Conservation (phyloP, 2,888 invertebrate genomes). For the Agrochola macilenta region DNA sequence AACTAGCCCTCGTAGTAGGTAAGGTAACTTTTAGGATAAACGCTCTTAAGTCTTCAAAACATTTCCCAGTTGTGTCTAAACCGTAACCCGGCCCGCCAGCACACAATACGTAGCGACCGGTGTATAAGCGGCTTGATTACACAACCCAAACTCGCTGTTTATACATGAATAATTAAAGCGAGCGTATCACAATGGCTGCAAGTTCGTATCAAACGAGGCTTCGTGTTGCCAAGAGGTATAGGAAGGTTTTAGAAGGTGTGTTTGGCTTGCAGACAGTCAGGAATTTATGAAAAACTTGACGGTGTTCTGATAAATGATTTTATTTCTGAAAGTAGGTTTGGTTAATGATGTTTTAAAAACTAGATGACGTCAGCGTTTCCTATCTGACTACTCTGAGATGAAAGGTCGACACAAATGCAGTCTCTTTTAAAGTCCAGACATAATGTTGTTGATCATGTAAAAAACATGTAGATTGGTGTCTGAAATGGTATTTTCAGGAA, state of each 20-base stretch:
- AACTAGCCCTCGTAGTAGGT: no score
- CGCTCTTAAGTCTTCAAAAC: background rate
- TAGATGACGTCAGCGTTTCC: no score
- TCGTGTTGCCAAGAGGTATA: conserved; percentile 1
- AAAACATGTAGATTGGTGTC: no score
- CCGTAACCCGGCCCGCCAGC: background rate
- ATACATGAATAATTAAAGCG: conserved; percentile 75
- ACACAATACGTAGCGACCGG: conserved; percentile 35
- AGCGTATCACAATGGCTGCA: conserved; percentile 57
- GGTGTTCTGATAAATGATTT: no score
- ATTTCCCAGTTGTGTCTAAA: conserved; percentile 5
- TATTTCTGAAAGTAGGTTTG: no score
- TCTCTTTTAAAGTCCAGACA: no score
- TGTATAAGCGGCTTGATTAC: conserved; percentile 60
- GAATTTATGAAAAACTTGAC: background rate
- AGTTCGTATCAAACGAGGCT: conserved; percentile 34
- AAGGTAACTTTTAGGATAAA: no score
- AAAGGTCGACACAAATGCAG: no score
- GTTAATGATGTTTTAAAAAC: no score
- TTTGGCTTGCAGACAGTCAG: background rate
- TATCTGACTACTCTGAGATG: no score
- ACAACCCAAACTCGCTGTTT: conserved; percentile 64
- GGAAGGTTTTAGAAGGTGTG: background rate
- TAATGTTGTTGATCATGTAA: no score
- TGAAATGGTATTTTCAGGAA: no score